Evolutionary conservation across 2,797 vertebrate genomes (phyloP).

Genomic region (Tachyglossus aculeatus): DNA sequence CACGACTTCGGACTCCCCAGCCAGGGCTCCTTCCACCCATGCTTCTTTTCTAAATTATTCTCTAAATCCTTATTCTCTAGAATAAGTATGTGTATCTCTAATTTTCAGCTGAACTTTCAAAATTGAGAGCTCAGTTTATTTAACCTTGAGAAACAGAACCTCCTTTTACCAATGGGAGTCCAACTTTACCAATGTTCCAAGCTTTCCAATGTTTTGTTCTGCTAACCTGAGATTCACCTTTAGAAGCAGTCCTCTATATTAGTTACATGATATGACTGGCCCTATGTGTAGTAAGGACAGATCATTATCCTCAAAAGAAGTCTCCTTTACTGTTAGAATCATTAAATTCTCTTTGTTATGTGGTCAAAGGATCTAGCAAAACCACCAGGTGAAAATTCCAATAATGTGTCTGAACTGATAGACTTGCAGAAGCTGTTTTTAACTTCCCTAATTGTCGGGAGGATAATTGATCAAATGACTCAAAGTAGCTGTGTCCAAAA

Average conservation of each 20-base stretch:
- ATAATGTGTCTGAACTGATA: not conserved
- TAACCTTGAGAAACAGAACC: not conserved
- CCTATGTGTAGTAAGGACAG: not conserved
- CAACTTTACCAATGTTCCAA: not conserved
- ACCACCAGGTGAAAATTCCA: not conserved
- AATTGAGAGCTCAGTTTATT: not conserved
- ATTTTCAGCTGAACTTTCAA: not conserved
- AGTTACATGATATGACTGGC: not conserved
- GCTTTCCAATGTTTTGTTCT: not conserved
- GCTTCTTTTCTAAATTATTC: too few relatives aligned
- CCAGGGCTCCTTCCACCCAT: too few relatives aligned
- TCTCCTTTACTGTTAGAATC: not conserved
- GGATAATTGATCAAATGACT: slow-evolving; percentile 24
- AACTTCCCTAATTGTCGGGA: slow-evolving; percentile 28
- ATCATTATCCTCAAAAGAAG: not conserved
- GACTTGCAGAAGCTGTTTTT: slow-evolving; percentile 1
- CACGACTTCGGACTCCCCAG: too few relatives aligned
- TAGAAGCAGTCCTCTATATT: not conserved
- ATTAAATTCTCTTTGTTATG: not conserved
- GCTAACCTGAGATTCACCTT: not conserved
- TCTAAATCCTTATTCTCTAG: too few relatives aligned
- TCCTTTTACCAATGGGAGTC: not conserved
- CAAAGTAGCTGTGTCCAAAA: not conserved
- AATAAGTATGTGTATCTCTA: not conserved
- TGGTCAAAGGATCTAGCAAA: not conserved